Percentiles rank a stretch among this genome's conserved stretches.
These are phyloP conservation scores for Brotula barbata DNA, from an alignment of 2,797 vertebrate species.

Conservation along the genomic window DNA sequence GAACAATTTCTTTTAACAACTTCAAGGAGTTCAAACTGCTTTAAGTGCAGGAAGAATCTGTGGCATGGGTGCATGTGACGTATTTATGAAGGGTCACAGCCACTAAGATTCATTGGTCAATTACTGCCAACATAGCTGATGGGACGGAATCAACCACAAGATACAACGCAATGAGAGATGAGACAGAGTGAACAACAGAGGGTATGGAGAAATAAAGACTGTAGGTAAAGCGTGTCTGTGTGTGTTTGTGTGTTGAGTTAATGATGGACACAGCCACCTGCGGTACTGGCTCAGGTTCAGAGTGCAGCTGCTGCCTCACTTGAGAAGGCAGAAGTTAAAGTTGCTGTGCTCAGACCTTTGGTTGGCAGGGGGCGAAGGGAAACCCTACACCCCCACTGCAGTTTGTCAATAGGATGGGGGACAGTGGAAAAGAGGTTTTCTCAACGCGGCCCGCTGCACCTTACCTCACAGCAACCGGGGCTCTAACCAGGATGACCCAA, in stretches of 20 bases:
- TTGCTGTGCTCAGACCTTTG: slow-evolving; percentile 82
- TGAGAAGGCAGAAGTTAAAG: slow-evolving; percentile 73
- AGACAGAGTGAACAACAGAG: background rate
- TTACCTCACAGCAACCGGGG: slow-evolving; percentile 1
- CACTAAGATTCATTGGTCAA: too few species aligned
- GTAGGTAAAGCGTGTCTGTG: background rate
- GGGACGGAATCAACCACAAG: background rate
- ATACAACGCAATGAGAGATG: background rate
- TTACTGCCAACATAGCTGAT: background rate
- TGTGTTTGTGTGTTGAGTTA: background rate
- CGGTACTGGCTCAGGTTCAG: slow-evolving; percentile 77
- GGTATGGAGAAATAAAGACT: slow-evolving; percentile 4
- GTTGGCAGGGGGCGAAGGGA: slow-evolving; percentile 56
- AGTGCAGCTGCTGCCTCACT: slow-evolving; percentile 80
- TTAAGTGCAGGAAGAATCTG: slow-evolving; percentile 24
- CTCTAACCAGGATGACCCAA: too few species aligned
- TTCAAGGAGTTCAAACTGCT: slow-evolving; percentile 36
- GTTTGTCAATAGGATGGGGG: slow-evolving; percentile 66
- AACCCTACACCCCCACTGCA: slow-evolving; percentile 67
- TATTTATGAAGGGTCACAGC: slow-evolving; percentile 4
- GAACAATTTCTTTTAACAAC: slow-evolving; percentile 45
- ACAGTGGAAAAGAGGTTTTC: slow-evolving; percentile 67
- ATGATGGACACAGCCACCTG: slow-evolving; percentile 82
- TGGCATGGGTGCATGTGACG: slow-evolving; percentile 21
- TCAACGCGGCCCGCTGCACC: slow-evolving; percentile 26